Base-by-base conservation (phyloP, 2,797 vertebrate species). In the Pseudochirops cupreus region DNA sequence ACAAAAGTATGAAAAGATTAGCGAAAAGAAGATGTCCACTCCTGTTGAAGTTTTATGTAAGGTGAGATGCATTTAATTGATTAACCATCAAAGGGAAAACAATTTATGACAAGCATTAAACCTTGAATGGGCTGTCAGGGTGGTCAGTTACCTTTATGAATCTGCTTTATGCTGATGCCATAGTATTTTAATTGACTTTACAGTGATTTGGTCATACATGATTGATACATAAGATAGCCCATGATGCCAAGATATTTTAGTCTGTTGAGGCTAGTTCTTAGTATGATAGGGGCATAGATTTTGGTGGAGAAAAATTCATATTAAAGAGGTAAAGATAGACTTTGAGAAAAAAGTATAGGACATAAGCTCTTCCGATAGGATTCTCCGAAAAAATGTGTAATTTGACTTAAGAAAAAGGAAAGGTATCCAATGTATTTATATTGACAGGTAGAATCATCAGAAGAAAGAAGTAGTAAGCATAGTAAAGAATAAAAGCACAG, bases 1-100 rank as follows among this genome's bases (percentile, higher is more conserved):
- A 99, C 99, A 99, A 98, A 99, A 99, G 98, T 99, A 99, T 98
- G 99, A 99, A 99, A 99, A 99, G 99, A 99, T 99, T 98, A 99
- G 99, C 96, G 99, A 99, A 99, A 99, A 99, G 99, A 99, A 99
- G 99, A 99, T 99, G 99, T 99, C 99, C 94, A 99, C 99, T 98
- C 99, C 99, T 96, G 99, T 99, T 98, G 99, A 99, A 99, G 99
- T 99, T 98, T 99, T 99, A 98, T 99, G 99, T 99, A 99, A 99
- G 99, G 99, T 99, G 98, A 98, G 98, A 92, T 95, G 52, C 90
- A 95, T 55, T 95, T 92, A 94, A 96, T 82, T 97, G 16, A 95
- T 89, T n/a, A 52, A 67, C 11, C 74, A 82, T 56, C 33, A 91
- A 52, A 92, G 95, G 95, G 56, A 11, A 29, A 91, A 33, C 5